A percentile compares a stretch with the other conserved stretches of the same genome.
phyloP scores from a whole-genome alignment of 2,888 invertebrate genomes.

The Acanthococcus lagerstroemiae region DNA sequence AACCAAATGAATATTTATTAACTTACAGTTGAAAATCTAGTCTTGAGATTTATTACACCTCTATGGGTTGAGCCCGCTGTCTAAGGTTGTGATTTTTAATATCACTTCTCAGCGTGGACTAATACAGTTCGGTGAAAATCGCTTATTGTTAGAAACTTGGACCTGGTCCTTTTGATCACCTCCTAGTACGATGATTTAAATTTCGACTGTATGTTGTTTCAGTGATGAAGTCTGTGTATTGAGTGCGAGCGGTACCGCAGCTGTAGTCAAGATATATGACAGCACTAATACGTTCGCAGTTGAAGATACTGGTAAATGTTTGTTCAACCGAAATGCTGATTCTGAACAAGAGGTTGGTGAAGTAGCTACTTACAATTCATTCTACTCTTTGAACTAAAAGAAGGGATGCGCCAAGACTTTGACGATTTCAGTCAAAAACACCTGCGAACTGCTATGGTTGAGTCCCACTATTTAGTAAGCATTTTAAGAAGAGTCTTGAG shows the following conservation, averaged over 20 bases:
- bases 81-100: too few species aligned
- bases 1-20: neutral
- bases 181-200: too few species aligned
- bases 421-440: neutral
- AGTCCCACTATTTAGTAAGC: too few species aligned
- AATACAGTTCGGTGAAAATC: too few species aligned
- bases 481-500: too few species aligned
- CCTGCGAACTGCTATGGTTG: too few species aligned
- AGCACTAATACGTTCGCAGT: neutral
- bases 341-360: conserved; percentile 5
- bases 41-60: too few species aligned
- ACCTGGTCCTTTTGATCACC: too few species aligned
- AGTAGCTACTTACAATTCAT: neutral
- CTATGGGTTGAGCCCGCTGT: too few species aligned
- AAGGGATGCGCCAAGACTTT: neutral
- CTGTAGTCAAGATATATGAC: conserved; percentile 40
- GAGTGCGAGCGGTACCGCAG: conserved; percentile 89
- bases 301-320: neutral
- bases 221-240: conserved; percentile 93
- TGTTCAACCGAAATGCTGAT: neutral
- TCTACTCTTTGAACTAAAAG: neutral
- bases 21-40: too few species aligned
- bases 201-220: conserved; percentile 37
- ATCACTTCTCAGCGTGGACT: too few species aligned
- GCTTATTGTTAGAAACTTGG: too few species aligned